Base-by-base conservation (phyloP, 2,113 vertebrate genomes). In the Excalfactoria chinensis region DNA sequence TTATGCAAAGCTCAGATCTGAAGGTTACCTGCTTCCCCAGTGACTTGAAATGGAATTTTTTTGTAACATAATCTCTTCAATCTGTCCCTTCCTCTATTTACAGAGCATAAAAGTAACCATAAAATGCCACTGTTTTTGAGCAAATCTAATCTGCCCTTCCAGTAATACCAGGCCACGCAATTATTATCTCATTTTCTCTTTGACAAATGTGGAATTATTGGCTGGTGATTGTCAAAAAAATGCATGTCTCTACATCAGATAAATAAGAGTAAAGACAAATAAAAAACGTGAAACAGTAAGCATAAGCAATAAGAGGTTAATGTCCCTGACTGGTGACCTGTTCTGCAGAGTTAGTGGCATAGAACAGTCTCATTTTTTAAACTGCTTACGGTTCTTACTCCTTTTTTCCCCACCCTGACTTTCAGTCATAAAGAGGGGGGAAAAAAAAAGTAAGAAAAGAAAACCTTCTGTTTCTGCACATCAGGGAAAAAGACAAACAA, bases 141-240 rank as follows among this genome's bases (percentile, higher is more conserved):
- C 75, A 92, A 96, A 96, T 93, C 88, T 95, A 96, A 97, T 97
- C 95, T 96, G 90, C 86, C 90, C 86, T 96, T 92, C 91, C 72
- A 93, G 95, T 91, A 96, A 95, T 90, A 94, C 84, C 85, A 93
- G 76, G 89, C 63, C 93, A 94, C 70, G 73, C 1, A 2, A 95
- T 89, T 91, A 94, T 96, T 95, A 94, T 97, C 96, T 97, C 70
- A 96, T 95, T 97, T 96, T 95, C 67, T 86, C 55, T 89, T 93
- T 91, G 93, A 97, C 84, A 97, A 96, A 95, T 62, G 84, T 83
- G 83, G 84, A 88, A 90, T 95, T 94, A 95, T 86, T 96, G 85
- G 49, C 90, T 73, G 26, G 84, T 66, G 72, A 89, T 86, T 74
- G 59, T 89, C 46, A 63, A 89, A 90, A 81, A 82, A 66, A 80